Evolutionary conservation across 2,797 vertebrate genomes (phyloP), one percentile per base, ranked within the genome.

Genomic region (Gobionotothen gibberifrons): DNA sequence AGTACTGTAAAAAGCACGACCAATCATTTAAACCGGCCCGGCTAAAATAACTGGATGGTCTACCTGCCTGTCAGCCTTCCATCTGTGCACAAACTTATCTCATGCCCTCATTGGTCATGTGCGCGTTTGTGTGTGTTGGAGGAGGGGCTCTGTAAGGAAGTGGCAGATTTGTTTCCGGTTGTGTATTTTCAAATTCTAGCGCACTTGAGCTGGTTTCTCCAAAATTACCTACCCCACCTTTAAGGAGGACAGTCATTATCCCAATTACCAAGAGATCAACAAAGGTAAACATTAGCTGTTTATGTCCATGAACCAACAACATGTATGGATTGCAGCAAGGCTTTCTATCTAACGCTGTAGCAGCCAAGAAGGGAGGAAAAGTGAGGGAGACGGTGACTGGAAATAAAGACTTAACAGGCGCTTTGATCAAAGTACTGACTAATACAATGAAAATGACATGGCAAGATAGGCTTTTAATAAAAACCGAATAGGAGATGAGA

Each of bases 371-470:
- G 5, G 4, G 14, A 43, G 3, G n/a, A 17, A 17, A 39, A 26
- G 22, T 29, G 19, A 36, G 52, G 11, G 26, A 52, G 58, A 72
- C 15, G 36, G n/a, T 62, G 69, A 42, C 39, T 29, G 32, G 39
- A 74, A 56, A 62, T 42, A 47, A 80, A 36, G 8, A 77, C 36
- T 57, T 29, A 57, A 55, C 44, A 61, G 54, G 22, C 0, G 1
- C 48, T 78, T 70, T 72, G 55, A 78, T 82, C 62, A 72, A 71
- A 81, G 48, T 5, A 49, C 40, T 76, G 54, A 70, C 46, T 21
- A 51, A 17, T n/a, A 65, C 21, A 75, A 71, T 52, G 39, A 49
- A 64, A 76, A 71, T 52, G 42, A 49, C 64, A 76, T 5, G 7
- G 48, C 39, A 62, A 70, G 15, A 69, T 51, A 47, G 56, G 17